These are phyloP conservation scores for Nycteola revayana DNA, from an alignment of 2,888 invertebrate genomes.

Conservation along the genomic window DNA sequence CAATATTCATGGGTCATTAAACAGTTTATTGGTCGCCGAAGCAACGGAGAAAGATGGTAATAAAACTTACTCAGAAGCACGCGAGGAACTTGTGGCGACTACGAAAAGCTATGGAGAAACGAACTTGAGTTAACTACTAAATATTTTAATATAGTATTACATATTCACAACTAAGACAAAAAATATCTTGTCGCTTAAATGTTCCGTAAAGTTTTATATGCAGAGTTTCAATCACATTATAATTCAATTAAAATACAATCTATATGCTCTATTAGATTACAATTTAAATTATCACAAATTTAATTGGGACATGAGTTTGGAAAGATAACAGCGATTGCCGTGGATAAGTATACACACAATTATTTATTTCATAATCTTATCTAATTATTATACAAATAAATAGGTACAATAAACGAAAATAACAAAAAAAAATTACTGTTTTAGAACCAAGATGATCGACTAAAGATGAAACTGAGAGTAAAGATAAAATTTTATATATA, in stretches of 20 bases:
- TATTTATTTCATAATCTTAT: conserved; percentile 36
- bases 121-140: no score
- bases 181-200: no score
- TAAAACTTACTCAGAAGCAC: conserved; percentile 39
- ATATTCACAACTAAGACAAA: no score
- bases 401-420: conserved; percentile 4
- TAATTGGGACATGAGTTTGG: conserved; percentile 38
- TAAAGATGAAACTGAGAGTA: no score
- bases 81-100: conserved; percentile 42
- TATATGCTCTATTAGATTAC: conserved; percentile 24
- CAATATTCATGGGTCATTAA: conserved; percentile 28
- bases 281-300: conserved; percentile 20
- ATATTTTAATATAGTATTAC: no score
- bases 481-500: conserved; percentile 1
- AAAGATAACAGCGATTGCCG: conserved; percentile 31
- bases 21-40: conserved; percentile 25
- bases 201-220: no score
- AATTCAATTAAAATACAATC: conserved; percentile 4
- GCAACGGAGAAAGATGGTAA: conserved; percentile 33
- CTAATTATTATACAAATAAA: conserved; percentile 7
- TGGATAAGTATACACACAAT: conserved; percentile 20
- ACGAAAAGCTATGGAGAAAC: no score
- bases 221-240: no score
- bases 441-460: conserved; percentile 8
- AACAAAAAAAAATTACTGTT: conserved; percentile 6